phyloP scores from a whole-genome alignment of 1,140 invertebrate genomes.

The Heliothis subflexa region DNA sequence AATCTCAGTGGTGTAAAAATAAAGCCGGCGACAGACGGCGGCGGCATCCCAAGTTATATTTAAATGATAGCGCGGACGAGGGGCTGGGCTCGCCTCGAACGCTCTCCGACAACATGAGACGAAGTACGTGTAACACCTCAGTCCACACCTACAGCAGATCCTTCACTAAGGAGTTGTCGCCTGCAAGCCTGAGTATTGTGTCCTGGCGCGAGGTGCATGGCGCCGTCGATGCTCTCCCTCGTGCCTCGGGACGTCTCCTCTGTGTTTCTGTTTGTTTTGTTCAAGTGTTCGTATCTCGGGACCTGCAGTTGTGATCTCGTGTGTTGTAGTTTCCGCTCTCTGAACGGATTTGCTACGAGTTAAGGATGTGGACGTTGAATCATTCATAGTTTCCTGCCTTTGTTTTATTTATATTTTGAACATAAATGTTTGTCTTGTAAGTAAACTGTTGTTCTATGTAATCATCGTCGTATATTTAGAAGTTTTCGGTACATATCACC shows the following conservation, averaged over 20 bases:
- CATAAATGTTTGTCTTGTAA: conserved; percentile 49
- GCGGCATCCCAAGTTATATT: conserved; percentile 81
- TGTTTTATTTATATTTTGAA: conserved; percentile 56
- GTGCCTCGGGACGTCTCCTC: conserved; percentile 1
- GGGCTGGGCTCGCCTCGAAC: conserved; percentile 68
- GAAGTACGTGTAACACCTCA: conserved; percentile 78
- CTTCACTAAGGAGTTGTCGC: conserved; percentile 55
- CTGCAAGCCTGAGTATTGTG: conserved; percentile 51
- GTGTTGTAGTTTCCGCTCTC: conserved; percentile 41
- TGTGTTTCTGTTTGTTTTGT: conserved; percentile 33
- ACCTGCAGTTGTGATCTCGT: conserved; percentile 36
- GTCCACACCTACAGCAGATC: conserved; percentile 63
- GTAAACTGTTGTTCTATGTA: conserved; percentile 42
- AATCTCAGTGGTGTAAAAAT: conserved; percentile 82
- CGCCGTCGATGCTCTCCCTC: conserved; percentile 9
- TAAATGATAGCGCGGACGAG: conserved; percentile 82
- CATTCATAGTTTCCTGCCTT: conserved; percentile 68
- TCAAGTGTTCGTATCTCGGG: conserved; percentile 29
- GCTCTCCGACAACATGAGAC: conserved; percentile 78
- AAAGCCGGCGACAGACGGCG: conserved; percentile 82
- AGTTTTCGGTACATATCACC: conserved; percentile 37
- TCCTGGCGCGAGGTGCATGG: conserved; percentile 29
- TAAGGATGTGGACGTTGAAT: conserved; percentile 65
- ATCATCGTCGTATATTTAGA: conserved; percentile 42
- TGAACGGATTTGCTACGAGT: conserved; percentile 59